Evolutionary conservation across 2,113 vertebrate species (phyloP).

Genomic region (Siniperca chuatsi): DNA sequence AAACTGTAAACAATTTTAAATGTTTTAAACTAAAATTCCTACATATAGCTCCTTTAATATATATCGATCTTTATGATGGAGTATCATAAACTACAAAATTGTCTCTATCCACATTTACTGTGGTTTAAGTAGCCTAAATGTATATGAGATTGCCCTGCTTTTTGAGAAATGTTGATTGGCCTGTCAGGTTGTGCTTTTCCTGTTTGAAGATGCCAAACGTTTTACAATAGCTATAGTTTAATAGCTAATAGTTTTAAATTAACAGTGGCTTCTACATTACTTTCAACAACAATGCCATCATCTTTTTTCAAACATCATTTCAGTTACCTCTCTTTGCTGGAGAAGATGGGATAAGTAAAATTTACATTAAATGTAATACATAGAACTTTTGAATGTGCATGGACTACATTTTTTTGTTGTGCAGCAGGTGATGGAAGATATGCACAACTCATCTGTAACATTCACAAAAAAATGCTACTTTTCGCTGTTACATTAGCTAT

Average conservation of each 20-base stretch:
- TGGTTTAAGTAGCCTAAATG: not conserved
- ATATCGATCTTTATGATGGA: not conserved
- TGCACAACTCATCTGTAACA: not conserved
- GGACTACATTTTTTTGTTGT: not conserved
- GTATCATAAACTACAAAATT: not conserved
- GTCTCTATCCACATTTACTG: not conserved
- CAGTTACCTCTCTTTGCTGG: not conserved
- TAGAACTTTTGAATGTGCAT: not conserved
- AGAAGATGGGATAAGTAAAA: not conserved
- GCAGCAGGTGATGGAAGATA: not conserved
- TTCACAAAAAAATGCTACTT: not conserved
- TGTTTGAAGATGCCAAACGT: not conserved
- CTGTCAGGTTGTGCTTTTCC: not conserved
- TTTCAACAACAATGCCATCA: not conserved
- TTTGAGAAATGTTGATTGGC: not conserved
- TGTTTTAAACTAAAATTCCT: no score
- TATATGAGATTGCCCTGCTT: not conserved
- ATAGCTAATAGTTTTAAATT: not conserved
- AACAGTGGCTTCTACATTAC: not conserved
- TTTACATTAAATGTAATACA: not conserved
- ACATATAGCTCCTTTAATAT: not conserved
- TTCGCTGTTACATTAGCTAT: not conserved
- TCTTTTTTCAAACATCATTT: not conserved
- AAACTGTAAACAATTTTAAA: no score
- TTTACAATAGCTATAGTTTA: not conserved